Evolutionary conservation across 2,888 invertebrate species (phyloP).

Genomic region (Stenolophus ochropezus): DNA sequence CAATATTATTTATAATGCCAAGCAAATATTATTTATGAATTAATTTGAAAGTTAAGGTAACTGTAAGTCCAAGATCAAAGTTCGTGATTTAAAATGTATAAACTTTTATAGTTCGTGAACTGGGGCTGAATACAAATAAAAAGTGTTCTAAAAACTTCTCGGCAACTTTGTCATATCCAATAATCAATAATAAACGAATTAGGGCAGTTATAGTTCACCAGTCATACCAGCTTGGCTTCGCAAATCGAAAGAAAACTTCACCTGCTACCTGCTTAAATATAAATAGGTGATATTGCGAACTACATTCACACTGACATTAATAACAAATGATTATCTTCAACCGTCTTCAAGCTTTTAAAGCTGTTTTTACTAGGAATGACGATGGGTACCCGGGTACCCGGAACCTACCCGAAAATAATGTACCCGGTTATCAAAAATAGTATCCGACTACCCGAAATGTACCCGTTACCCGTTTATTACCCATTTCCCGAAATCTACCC

Average conservation of each 20-base stretch:
- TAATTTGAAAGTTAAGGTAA: background rate
- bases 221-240: background rate
- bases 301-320: no score
- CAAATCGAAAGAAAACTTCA: background rate
- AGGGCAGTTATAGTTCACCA: background rate
- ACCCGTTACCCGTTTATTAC: no score
- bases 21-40: constrained; percentile 5
- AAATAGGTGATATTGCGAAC: no score
- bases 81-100: constrained; percentile 22
- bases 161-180: background rate
- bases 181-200: constrained; percentile 28
- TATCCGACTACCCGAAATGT: no score
- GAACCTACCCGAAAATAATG: no score
- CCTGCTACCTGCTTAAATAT: no score
- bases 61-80: background rate
- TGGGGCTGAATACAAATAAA: constrained; percentile 1
- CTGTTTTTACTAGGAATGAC: no score
- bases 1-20: background rate
- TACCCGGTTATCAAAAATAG: no score
- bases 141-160: background rate
- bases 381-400: no score
- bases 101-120: constrained; percentile 12
- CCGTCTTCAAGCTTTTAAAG: no score
- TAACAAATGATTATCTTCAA: no score
- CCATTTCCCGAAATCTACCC: no score